These are phyloP conservation scores for Aspidapion aeneum DNA, from an alignment of 2,888 invertebrate genomes.

Conservation along the genomic window DNA sequence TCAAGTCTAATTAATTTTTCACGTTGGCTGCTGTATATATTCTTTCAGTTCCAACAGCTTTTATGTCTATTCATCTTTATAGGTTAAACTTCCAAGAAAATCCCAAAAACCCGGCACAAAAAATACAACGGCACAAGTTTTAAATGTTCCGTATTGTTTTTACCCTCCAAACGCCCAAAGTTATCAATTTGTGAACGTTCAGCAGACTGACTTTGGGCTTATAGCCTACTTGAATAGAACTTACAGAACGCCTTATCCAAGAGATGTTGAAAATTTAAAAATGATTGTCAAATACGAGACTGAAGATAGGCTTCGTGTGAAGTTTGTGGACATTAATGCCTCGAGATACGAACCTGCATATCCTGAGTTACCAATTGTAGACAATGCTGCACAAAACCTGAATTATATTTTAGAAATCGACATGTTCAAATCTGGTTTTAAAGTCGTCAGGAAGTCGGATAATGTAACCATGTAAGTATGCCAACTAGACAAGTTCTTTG, in stretches of 20 bases:
- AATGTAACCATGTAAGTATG: conserved; percentile 55
- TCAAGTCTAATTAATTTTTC: too few species aligned
- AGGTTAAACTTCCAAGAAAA: neutral
- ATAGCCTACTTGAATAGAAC: conserved; percentile 54
- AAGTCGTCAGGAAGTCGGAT: conserved; percentile 54
- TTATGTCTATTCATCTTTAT: too few species aligned
- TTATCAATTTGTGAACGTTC: conserved; percentile 62
- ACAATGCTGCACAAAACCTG: conserved; percentile 49
- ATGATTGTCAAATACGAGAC: conserved; percentile 62
- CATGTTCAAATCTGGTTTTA: conserved; percentile 58
- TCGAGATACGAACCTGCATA: conserved; percentile 65
- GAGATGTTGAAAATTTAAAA: conserved; percentile 57
- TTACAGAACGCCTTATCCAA: conserved; percentile 60
- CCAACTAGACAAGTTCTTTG: too few species aligned
- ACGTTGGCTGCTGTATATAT: too few species aligned
- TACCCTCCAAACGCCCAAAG: conserved; percentile 64
- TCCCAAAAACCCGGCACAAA: neutral
- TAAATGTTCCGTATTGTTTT: conserved; percentile 68
- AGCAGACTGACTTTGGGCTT: conserved; percentile 58
- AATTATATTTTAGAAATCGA: conserved; percentile 57
- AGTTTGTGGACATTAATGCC: conserved; percentile 52
- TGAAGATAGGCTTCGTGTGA: conserved; percentile 60
- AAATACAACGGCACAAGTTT: neutral
- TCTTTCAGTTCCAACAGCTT: too few species aligned
- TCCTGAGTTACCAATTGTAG: conserved; percentile 58